Evolutionary conservation across 37 sponge, comb jelly and placozoan species (phyloP), one percentile per base, ranked within the genome.

Genomic region (Amphimedon queenslandica): DNA sequence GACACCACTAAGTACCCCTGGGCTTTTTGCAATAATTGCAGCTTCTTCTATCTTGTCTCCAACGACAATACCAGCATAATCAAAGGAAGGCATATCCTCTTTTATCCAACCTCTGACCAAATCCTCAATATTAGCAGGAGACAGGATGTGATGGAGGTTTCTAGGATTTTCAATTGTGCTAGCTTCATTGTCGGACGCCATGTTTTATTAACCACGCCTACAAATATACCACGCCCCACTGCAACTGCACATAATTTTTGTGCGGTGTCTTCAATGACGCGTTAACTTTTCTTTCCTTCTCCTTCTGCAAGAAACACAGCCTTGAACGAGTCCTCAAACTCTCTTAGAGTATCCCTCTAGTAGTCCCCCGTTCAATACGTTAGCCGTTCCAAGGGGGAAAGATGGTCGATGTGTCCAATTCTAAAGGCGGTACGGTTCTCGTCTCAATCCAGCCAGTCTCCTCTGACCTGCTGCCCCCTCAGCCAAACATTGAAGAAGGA

Each of bases 41-140:
- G 94, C 95, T 40, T 90, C 67, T 42, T 90, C 88, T 10, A 67
- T 63, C 16, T 64, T 65, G 55, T 79, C 73, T 23, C 97, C 97
- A 27, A 96, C 97, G 1, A 96, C 91, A 57, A 61, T 38, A 28
- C 88, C 94, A 4, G 80, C 97, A 47, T 75, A 80, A 58, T 96
- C 97, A 40, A 96, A 96, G 27, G 82, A 58, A 8, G 97, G 97
- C 27, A 89, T 89, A 58, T 96, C 97, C 66, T 96, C 97, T 39
- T 42, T 37, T 53, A 96, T 63, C 97, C 97, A 96, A 2, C 64
- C 73, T 4, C 29, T 42, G 1, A 87, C 82, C 35, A 80, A 33
- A 37, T 77, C 38, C 57, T 72, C 66, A 57, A 65, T 69, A 38
- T 81, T 63, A 0, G 79, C 75, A 25, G 91, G 83, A 30, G 85